Evolutionary conservation across 2,113 vertebrate species (phyloP).

Genomic region (Chlamydotis undulata): DNA sequence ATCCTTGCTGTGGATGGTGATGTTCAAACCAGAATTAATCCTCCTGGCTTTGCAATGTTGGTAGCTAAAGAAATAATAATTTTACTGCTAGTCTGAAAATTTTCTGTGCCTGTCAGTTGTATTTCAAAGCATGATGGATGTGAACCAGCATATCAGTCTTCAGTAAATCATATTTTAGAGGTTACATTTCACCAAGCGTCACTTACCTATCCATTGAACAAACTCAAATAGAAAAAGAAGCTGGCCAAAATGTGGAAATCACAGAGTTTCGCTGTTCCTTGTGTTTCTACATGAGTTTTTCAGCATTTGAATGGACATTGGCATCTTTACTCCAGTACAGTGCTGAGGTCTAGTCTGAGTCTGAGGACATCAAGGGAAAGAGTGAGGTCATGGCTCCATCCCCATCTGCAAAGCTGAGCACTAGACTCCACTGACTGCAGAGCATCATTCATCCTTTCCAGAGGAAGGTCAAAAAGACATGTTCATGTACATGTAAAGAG

Average conservation of each 20-base stretch:
- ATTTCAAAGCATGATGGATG: neutral
- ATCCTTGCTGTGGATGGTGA: neutral
- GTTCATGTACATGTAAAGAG: neutral
- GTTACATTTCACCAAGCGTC: neutral
- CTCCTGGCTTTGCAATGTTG: neutral
- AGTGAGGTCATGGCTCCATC: fast-evolving
- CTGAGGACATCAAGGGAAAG: neutral
- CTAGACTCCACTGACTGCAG: neutral
- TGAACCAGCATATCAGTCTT: neutral
- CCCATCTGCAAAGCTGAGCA: neutral
- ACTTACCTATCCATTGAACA: neutral
- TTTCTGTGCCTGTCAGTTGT: neutral
- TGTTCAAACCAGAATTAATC: neutral
- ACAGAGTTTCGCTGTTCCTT: neutral
- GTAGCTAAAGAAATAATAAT: neutral
- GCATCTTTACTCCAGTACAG: neutral
- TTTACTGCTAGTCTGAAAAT: neutral
- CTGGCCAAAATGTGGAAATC: neutral
- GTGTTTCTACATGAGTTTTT: neutral
- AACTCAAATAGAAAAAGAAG: neutral
- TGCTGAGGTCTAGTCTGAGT: neutral
- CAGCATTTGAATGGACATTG: neutral
- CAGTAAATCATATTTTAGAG: neutral
- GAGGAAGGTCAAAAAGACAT: neutral
- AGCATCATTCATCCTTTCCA: neutral